Evolutionary conservation across 2,888 invertebrate species (phyloP), one percentile per base, ranked within the genome.

Genomic region (Lasioglossum morio): DNA sequence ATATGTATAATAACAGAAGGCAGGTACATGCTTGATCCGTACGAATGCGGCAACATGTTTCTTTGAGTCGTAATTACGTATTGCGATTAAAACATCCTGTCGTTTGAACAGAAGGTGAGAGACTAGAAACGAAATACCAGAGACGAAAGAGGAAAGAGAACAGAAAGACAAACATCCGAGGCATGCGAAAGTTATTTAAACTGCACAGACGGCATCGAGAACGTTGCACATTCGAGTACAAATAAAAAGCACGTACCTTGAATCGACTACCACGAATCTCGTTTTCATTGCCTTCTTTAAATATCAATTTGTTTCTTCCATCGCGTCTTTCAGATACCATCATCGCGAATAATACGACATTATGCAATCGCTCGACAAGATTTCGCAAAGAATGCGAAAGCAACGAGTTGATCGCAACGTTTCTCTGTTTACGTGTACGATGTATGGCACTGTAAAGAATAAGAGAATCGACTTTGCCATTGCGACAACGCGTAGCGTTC

Each of bases 371-470:
- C n/a, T 66, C 14, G 37, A 70, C 8, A 4, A 76, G 63, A 40
- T 19, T n/a, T 72, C 23, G 30, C 30, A 43, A 57, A 43, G 46
- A 63, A 14, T 34, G 63, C 34, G 37, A 72, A 60, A 75, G n/a
- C 12, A 43, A 30, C n/a, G 63, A 63, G 63, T 27, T 63, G 63
- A 63, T 30, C 16, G 60, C 60, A 63, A 27, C 16, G 30, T 63
- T 63, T 72, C 72, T 73, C 40, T 53, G 53, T 73, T 48, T 30
- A 63, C 30, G 34, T 66, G 66, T 66, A 66, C 34, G 34, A 43
- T n/a, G 19, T 82, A 89, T 82, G 87, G 84, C 84, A 87, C 87
- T 74, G 63, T 40, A 34, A 19, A 34, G 16, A 87, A 74, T 53
- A 34, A 57, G 80, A 87, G 73, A 72, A 70, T 72, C 34, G 27